Conservation (phyloP, 2,113 vertebrate genomes). For the Nesogale talazaci region DNA sequence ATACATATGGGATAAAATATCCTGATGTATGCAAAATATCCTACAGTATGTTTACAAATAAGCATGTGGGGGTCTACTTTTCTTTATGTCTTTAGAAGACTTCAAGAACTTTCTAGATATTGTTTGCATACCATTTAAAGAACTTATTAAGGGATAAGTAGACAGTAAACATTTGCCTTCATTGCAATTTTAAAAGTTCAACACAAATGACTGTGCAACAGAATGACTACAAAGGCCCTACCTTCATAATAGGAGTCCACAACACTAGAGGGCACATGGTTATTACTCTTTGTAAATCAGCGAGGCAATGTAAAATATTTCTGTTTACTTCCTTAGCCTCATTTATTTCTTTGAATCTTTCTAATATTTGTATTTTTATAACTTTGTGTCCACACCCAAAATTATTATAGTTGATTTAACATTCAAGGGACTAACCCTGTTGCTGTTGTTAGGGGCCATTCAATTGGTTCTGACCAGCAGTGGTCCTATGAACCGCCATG, state of each 20-base stretch:
- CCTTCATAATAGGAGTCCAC: not conserved
- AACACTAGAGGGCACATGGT: not conserved
- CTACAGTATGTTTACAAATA: not conserved
- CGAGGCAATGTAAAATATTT: not conserved
- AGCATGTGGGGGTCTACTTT: not conserved
- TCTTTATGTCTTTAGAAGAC: not conserved
- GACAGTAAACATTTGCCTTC: not conserved
- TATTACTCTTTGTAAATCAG: not conserved
- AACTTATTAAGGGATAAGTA: not conserved
- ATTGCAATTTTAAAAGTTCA: not conserved
- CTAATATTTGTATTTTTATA: not conserved
- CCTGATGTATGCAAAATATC: not conserved
- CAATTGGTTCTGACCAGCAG: no score
- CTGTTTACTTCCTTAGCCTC: not conserved
- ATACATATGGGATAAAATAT: not conserved
- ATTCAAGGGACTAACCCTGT: no score
- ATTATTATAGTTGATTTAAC: no score
- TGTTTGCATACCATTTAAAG: not conserved
- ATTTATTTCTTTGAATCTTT: slow-evolving; percentile 20
- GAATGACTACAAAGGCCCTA: not conserved
- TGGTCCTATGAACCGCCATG: no score
- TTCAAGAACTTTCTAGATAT: not conserved
- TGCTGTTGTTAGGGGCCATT: no score
- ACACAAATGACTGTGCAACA: not conserved
- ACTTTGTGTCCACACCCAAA: not conserved